Conservation (phyloP, 2,888 invertebrate genomes). For the Stegophylla sp. region DNA sequence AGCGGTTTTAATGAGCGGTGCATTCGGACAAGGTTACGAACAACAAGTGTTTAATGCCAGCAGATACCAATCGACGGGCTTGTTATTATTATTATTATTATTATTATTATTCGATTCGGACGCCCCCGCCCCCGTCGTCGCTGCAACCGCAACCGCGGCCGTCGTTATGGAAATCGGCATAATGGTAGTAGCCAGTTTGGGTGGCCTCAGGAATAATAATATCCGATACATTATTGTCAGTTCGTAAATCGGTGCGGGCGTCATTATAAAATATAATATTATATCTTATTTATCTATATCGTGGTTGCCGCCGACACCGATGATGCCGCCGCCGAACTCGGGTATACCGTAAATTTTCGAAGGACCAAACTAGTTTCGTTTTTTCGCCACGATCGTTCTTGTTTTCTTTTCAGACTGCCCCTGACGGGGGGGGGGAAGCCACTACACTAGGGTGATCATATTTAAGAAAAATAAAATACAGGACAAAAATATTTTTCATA, state of each 20-base stretch:
- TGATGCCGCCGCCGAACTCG: neutral
- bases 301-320: slow-evolving; percentile 39
- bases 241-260: slow-evolving; percentile 45
- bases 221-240: slow-evolving; percentile 51
- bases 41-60: slow-evolving; percentile 56
- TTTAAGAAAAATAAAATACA: too few species aligned
- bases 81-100: slow-evolving; percentile 54
- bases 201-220: slow-evolving; percentile 57
- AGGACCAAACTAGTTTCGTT: slow-evolving; percentile 39
- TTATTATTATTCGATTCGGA: slow-evolving; percentile 31
- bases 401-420: neutral
- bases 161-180: slow-evolving; percentile 33
- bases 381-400: slow-evolving; percentile 23
- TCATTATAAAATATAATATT: too few species aligned
- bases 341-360: neutral
- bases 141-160: neutral
- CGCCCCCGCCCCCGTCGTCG: slow-evolving; percentile 48
- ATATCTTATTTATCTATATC: slow-evolving; percentile 54
- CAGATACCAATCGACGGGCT: slow-evolving; percentile 54
- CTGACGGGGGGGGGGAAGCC: neutral
- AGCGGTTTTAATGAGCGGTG: slow-evolving; percentile 56
- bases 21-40: slow-evolving; percentile 53
- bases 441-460: too few species aligned
- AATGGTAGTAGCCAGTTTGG: slow-evolving; percentile 55
- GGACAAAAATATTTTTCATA: too few species aligned